Conservation (phyloP, 2,797 vertebrate genomes). For the Coregonus sp. region DNA sequence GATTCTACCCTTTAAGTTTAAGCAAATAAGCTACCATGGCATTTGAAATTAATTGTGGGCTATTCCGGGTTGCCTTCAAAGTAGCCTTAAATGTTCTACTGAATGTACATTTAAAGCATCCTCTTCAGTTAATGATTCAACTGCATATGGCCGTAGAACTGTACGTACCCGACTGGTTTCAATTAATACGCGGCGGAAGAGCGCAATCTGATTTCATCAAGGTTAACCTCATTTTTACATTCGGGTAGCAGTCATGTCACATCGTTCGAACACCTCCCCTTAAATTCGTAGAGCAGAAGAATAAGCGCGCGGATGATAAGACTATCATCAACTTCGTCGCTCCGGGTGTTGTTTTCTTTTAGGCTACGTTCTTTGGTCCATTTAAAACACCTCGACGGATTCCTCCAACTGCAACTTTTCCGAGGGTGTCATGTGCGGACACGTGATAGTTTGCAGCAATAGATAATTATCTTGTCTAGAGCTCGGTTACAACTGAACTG, state of each 20-base stretch:
- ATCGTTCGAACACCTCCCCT: constrained; percentile 45
- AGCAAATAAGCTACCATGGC: constrained; percentile 39
- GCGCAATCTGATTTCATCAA: constrained; percentile 64
- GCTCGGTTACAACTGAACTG: constrained; percentile 5
- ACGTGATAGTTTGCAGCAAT: constrained; percentile 25
- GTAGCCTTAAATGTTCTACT: constrained; percentile 21
- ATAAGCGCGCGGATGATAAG: constrained; percentile 35
- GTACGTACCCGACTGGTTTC: constrained; percentile 53
- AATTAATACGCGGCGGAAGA: constrained; percentile 49
- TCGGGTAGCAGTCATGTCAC: constrained; percentile 35
- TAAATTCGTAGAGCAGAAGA: constrained; percentile 41
- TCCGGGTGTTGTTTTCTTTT: constrained; percentile 35
- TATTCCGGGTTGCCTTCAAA: constrained; percentile 34
- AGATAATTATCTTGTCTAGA: not conserved
- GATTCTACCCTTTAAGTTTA: constrained; percentile 18
- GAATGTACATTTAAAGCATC: constrained; percentile 52
- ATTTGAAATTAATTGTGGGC: constrained; percentile 25
- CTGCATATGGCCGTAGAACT: constrained; percentile 35
- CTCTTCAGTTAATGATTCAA: constrained; percentile 34
- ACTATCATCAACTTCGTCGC: constrained; percentile 29
- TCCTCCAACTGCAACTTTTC: constrained; percentile 56
- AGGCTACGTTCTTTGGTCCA: constrained; percentile 16
- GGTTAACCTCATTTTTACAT: constrained; percentile 65
- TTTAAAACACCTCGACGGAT: constrained; percentile 19
- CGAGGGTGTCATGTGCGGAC: constrained; percentile 36